A percentile compares a stretch with the other conserved stretches of the same genome.
Evolutionary conservation across 2,888 invertebrate genomes (phyloP).

Genomic region (Drosophila eohydei): DNA sequence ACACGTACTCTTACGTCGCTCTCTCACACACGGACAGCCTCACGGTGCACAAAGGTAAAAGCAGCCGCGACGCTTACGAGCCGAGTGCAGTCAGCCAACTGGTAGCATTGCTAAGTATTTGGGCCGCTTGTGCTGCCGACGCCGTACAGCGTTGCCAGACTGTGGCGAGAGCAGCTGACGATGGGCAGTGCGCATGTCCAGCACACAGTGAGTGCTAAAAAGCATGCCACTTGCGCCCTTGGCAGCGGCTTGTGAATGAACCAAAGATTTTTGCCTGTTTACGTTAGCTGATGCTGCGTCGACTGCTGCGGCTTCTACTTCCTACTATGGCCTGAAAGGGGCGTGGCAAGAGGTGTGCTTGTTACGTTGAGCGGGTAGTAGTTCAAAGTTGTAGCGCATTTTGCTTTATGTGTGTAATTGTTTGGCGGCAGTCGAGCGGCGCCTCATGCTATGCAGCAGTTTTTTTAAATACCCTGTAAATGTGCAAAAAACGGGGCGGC

Average conservation of each 20-base stretch:
- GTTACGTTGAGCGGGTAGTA: slow-evolving; percentile 31
- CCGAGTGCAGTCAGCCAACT: slow-evolving; percentile 68
- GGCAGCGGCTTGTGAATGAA: slow-evolving; percentile 64
- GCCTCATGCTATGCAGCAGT: slow-evolving; percentile 49
- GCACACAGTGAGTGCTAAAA: slow-evolving; percentile 57
- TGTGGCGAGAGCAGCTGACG: background rate
- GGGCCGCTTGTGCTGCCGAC: slow-evolving; percentile 1
- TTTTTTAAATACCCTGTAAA: slow-evolving; percentile 30
- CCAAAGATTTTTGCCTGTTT: slow-evolving; percentile 46
- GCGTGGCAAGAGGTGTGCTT: slow-evolving; percentile 4
- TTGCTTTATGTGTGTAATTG: slow-evolving; percentile 73
- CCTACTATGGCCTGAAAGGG: background rate
- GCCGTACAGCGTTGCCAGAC: slow-evolving; percentile 58
- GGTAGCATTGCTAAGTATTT: slow-evolving; percentile 52
- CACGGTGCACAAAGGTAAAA: slow-evolving; percentile 17
- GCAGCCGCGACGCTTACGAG: slow-evolving; percentile 59
- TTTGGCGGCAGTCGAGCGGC: slow-evolving; percentile 62
- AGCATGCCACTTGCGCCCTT: slow-evolving; percentile 19
- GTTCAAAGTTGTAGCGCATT: slow-evolving; percentile 73
- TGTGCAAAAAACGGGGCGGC: too few relatives aligned
- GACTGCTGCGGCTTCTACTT: slow-evolving; percentile 27
- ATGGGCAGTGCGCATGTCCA: slow-evolving; percentile 45
- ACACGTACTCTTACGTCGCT: slow-evolving; percentile 20
- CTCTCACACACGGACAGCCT: slow-evolving; percentile 21
- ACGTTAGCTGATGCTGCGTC: slow-evolving; percentile 31